Evolutionary conservation across 2,797 vertebrate genomes (phyloP).

Genomic region (Lophius americanus): DNA sequence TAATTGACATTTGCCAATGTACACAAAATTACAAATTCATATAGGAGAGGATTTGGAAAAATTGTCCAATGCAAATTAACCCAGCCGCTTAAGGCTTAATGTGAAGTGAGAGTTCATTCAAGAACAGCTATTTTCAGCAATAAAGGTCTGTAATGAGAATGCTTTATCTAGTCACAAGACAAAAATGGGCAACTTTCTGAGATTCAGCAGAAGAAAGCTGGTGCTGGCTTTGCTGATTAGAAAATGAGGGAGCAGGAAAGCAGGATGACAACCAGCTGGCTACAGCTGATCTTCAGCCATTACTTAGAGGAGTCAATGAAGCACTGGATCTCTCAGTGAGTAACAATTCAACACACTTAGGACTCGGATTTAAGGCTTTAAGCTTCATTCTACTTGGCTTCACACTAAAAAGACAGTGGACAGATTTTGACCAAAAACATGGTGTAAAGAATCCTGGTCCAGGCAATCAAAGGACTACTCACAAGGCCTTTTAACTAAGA

Average conservation of each 20-base stretch:
- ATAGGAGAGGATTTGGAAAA: not conserved
- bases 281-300: slow-evolving; percentile 10
- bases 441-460: no score
- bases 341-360: no score
- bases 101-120: slow-evolving; percentile 22
- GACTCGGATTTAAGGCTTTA: no score
- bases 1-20: not conserved
- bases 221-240: slow-evolving; percentile 8
- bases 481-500: no score
- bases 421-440: no score
- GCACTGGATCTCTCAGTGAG: not conserved
- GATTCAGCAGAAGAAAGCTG: slow-evolving; percentile 12
- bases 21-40: not conserved
- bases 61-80: slow-evolving; percentile 8
- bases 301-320: slow-evolving; percentile 2
- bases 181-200: not conserved
- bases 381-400: no score
- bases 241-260: slow-evolving; percentile 3
- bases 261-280: slow-evolving; percentile 9
- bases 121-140: slow-evolving; percentile 22
- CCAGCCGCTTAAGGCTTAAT: slow-evolving; percentile 14
- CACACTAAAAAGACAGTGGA: no score
- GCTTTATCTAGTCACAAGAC: slow-evolving; percentile 20
- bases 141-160: slow-evolving; percentile 19
- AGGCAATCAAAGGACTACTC: no score